Evolutionary conservation across 2,888 invertebrate genomes (phyloP).

Genomic region (Napeogenes inachia): DNA sequence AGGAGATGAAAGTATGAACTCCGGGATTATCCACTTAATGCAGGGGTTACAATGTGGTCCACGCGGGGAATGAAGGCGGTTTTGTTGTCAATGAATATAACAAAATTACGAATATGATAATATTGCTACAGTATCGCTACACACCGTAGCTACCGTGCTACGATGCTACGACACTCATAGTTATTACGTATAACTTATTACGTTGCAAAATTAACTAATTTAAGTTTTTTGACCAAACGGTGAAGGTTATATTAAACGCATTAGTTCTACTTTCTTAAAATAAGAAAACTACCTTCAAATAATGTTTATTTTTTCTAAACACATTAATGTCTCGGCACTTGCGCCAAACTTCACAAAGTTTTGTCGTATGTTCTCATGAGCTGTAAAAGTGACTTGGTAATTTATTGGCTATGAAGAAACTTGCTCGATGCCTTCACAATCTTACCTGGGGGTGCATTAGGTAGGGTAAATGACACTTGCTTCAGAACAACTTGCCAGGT

Average conservation of each 20-base stretch:
- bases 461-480: conserved; percentile 30
- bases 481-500: conserved; percentile 33
- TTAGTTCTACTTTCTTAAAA: not conserved
- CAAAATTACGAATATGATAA: not conserved
- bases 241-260: too few species aligned
- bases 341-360: conserved; percentile 46
- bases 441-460: conserved; percentile 48
- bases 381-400: conserved; percentile 73
- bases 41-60: conserved; percentile 32
- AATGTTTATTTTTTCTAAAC: not conserved
- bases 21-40: conserved; percentile 68
- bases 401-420: conserved; percentile 69
- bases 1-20: conserved; percentile 69
- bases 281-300: not conserved
- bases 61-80: conserved; percentile 19
- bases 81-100: not conserved
- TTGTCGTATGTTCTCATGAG: conserved; percentile 65
- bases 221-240: too few species aligned
- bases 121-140: not conserved
- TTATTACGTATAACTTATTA: too few species aligned
- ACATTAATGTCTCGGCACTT: conserved; percentile 35
- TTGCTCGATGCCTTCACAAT: conserved; percentile 56
- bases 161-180: too few species aligned
- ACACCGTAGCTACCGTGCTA: too few species aligned
- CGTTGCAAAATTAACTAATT: too few species aligned